Conservation (phyloP, 2,888 invertebrate species). For the Microchrysa polita region DNA sequence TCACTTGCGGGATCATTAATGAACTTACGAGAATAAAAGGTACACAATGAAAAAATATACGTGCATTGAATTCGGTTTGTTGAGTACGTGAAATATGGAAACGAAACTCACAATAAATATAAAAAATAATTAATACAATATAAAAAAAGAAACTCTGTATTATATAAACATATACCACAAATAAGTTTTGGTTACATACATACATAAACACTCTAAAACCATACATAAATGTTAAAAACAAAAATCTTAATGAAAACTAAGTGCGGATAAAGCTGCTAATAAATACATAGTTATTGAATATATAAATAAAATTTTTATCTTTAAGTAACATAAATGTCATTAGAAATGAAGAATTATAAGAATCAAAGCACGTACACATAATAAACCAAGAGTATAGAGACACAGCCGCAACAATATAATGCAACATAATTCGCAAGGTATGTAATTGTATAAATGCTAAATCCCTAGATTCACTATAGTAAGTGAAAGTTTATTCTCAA, state of each 20-base stretch:
- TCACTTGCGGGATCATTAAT: too few relatives aligned
- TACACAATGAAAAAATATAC: too few relatives aligned
- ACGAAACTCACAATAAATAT: too few relatives aligned
- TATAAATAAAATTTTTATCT: conserved; percentile 17
- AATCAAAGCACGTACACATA: not conserved
- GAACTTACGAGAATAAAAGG: too few relatives aligned
- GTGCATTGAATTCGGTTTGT: too few relatives aligned
- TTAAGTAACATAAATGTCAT: conserved; percentile 8
- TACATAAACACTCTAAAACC: too few relatives aligned
- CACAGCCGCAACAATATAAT: conserved; percentile 17
- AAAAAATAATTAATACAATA: too few relatives aligned
- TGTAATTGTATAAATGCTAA: too few relatives aligned
- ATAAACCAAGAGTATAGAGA: not conserved
- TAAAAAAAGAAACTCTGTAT: conserved; percentile 7
- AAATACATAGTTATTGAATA: not conserved
- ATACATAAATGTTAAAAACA: conserved; percentile 6
- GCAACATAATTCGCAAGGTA: conserved; percentile 3
- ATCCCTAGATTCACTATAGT: too few relatives aligned
- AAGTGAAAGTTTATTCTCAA: too few relatives aligned
- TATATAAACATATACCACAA: conserved; percentile 10
- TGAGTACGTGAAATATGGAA: too few relatives aligned
- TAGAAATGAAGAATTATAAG: conserved; percentile 1
- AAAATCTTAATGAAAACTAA: not conserved
- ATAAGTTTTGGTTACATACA: conserved; percentile 3
- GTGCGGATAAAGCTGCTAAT: not conserved